Evolutionary conservation across 2,888 invertebrate species (phyloP), one percentile per base, ranked within the genome.

Genomic region (Scaptodrosophila latifasciaeformis): DNA sequence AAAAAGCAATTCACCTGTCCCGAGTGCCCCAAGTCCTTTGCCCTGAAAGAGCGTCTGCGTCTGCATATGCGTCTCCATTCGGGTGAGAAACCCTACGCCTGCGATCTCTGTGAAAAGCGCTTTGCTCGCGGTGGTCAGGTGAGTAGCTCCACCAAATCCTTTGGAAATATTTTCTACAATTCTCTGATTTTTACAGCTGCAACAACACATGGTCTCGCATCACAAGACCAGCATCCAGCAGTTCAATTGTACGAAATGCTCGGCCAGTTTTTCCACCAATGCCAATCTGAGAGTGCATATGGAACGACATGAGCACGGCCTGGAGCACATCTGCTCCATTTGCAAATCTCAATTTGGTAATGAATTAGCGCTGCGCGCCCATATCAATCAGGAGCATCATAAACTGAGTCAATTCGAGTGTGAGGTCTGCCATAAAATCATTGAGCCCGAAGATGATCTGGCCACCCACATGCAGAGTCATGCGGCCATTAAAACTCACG

Each of bases 401-500:
- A 93, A 93, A 51, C 87, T 91, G 1, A 91, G 91, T 63, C 91
- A 92, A 18, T 92, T 94, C 71, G 90, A 92, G 63, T 96, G 95
- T 84, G 90, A 91, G 1, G 90, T 95, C 53, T 96, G 95, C 82
- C 91, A 92, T 72, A 93, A 94, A 79, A 90, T 90, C 40, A 89
- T 95, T 59, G 94, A 93, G 79, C 94, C 94, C 0, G 94, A 94
- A 81, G 95, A 94, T 82, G 87, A 95, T 62, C 90, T 92, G 13
- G 93, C 93, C 74, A 67, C 67, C 7, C 95, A 95, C 82, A 91
- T 95, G 91, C 89, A 94, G 34, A 92, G 92, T 0, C 95, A 95
- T 85, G 90, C 90, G 29, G 91, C 92, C 37, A 59, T 81, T 54
- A 91, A 93, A 60, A 93, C 94, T 0, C 93, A 93, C 82, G 90